These are phyloP conservation scores for Wasmannia auropunctata DNA, from an alignment of 1,140 invertebrate genomes.

Conservation along the genomic window DNA sequence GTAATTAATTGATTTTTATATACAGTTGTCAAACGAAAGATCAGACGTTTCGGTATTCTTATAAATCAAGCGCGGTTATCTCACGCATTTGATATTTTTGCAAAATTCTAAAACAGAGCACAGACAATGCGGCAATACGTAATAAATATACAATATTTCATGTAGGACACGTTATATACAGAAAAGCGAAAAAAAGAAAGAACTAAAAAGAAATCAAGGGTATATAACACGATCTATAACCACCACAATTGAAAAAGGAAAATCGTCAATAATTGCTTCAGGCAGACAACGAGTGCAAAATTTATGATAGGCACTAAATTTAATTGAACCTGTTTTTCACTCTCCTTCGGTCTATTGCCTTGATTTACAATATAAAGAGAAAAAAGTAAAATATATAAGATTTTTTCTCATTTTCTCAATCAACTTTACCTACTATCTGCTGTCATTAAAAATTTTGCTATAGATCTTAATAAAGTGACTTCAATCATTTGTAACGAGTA, in stretches of 20 bases:
- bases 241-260: background rate
- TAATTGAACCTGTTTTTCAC: constrained; percentile 13
- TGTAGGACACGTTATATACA: background rate
- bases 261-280: background rate
- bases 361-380: background rate
- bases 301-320: constrained; percentile 29
- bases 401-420: background rate
- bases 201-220: background rate
- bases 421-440: background rate
- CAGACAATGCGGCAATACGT: background rate
- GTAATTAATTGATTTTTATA: background rate
- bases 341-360: no score
- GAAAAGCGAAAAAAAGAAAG: background rate
- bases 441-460: background rate
- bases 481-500: background rate
- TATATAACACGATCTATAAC: background rate
- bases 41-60: background rate
- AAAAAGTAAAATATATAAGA: background rate
- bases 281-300: background rate
- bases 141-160: background rate
- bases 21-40: background rate
- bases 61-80: background rate
- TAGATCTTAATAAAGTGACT: background rate
- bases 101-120: background rate
- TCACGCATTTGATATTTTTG: background rate